Evolutionary conservation across 1,140 invertebrate genomes (phyloP), one percentile per base, ranked within the genome.

Genomic region (Drepana arcuata): DNA sequence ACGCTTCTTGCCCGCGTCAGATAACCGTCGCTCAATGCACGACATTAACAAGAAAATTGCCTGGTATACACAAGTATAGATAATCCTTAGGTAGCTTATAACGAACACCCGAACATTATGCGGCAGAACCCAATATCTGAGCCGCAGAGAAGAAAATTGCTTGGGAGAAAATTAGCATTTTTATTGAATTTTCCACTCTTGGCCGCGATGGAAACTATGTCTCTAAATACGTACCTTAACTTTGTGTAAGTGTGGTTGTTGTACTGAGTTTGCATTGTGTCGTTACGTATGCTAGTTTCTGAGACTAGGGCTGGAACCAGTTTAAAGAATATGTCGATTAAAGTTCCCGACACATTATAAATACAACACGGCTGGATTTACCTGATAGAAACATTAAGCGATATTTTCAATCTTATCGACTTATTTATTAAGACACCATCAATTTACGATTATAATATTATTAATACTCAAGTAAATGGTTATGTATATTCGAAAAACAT

Each of bases 171-270:
- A 78, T 80, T 80, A 78, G 61, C 75, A 78, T 80, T 73, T 80
- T 73, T 78, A 80, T 80, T 78, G 71, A 77, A 75, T 60, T 72
- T 73, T 77, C 70, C 64, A 72, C 64, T 71, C 62, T 66, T 68
- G 61, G 64, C 52, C 62, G 54, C 51, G 52, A 58, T 74, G 72
- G 58, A 70, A 72, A 78, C 70, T 75, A 68, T 68, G 58, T 64
- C 56, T 72, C 55, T 71, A 77, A 67, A 66, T 66, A 68, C 60
- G 53, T 69, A 71, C 58, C 62, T 72, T 66, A 59, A 73, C 58
- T 65, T 60, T 58, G 62, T 66, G 52, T 63, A 57, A 55, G 49
- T 34, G 45, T 49, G 41, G 53, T 50, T 46, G 48, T 43, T 43
- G 36, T 31, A 28, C 37, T 25, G 32, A 16, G 27, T n/a, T n/a